Conservation (phyloP, 2,888 invertebrate genomes). For the Caenorhabditis drosophilae region DNA sequence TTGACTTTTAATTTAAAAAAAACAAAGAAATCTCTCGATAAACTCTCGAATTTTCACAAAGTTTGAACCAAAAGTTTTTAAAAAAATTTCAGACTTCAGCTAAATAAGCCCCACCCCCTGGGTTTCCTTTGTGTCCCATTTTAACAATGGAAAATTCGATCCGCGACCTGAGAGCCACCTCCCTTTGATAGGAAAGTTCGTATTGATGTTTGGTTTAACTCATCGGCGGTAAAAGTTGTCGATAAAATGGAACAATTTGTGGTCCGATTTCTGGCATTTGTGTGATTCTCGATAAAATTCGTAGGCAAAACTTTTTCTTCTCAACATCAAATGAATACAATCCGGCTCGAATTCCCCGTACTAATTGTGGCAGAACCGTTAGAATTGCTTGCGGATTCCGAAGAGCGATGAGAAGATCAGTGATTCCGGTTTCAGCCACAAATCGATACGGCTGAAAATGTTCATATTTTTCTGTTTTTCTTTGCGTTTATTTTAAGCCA, state of each 20-base stretch:
- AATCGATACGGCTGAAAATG: constrained; percentile 50
- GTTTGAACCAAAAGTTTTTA: too few species aligned
- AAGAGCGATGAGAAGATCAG: constrained; percentile 46
- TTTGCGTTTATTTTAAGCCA: too few species aligned
- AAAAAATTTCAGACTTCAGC: too few species aligned
- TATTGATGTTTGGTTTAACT: too few species aligned
- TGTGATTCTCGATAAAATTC: constrained; percentile 48
- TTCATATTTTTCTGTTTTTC: background rate
- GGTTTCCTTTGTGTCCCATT: too few species aligned
- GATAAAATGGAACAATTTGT: constrained; percentile 92
- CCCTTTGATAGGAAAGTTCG: too few species aligned
- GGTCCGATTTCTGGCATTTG: constrained; percentile 80
- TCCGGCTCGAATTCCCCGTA: constrained; percentile 54
- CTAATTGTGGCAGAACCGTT: constrained; percentile 31
- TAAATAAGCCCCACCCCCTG: too few species aligned
- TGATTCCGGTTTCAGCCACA: constrained; percentile 52
- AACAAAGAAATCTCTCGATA: too few species aligned
- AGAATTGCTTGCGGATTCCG: constrained; percentile 20
- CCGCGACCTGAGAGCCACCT: too few species aligned
- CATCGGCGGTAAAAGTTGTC: constrained; percentile 87
- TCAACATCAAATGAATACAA: constrained; percentile 50
- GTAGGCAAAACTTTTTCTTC: constrained; percentile 50
- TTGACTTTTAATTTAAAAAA: too few species aligned
- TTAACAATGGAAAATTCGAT: too few species aligned
- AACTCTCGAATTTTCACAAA: too few species aligned